These are phyloP conservation scores for Cercopithecus mona DNA, from an alignment of 2,113 vertebrate species.

Conservation along the genomic window DNA sequence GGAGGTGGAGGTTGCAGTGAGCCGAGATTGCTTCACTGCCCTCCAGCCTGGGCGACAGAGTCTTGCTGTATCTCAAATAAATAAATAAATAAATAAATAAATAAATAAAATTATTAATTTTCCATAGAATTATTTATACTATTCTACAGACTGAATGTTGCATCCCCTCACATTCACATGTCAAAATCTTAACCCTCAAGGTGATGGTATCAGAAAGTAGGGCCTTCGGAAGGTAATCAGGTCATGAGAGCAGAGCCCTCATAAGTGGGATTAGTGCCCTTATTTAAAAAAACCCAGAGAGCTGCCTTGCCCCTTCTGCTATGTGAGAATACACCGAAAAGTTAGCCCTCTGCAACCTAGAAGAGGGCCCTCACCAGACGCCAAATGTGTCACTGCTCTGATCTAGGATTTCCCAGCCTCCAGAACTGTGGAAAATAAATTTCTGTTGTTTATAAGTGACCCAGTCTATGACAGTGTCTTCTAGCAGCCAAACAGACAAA, in stretches of 20 bases:
- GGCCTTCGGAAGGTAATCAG: background rate
- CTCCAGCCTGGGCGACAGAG: too few species aligned
- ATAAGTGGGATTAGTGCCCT: background rate
- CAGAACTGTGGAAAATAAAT: background rate
- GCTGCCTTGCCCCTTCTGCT: background rate
- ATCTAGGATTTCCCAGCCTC: background rate
- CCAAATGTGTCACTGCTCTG: background rate
- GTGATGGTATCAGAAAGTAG: background rate
- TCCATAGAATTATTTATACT: background rate
- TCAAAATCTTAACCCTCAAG: background rate
- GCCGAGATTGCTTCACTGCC: too few species aligned
- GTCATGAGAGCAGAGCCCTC: background rate
- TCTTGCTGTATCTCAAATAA: too few species aligned
- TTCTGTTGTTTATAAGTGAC: background rate
- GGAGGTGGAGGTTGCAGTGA: too few species aligned
- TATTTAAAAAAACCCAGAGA: too few species aligned
- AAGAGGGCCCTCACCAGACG: background rate
- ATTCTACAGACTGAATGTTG: background rate
- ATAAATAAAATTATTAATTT: background rate
- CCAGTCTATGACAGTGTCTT: background rate
- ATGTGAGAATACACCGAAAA: background rate
- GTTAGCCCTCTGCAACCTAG: background rate
- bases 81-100: too few species aligned
- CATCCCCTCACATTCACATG: background rate
- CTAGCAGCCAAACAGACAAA: background rate